A percentile compares a stretch with the other conserved stretches of the same genome.
These are phyloP conservation scores for Drosophila seclusa DNA, from an alignment of 2,888 invertebrate species.

Conservation along the genomic window DNA sequence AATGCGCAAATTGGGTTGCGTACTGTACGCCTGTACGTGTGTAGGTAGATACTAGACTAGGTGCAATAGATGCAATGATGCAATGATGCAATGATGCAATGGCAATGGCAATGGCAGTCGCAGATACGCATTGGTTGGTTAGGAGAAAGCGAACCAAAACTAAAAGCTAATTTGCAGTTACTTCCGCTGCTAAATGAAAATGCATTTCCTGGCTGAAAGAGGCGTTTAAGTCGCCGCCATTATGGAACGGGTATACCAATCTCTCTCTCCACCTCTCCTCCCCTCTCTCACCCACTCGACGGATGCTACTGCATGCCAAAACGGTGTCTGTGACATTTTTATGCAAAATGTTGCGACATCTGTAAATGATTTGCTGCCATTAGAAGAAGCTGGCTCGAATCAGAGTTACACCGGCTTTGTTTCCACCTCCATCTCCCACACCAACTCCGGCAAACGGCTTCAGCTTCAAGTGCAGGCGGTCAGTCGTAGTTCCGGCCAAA, in stretches of 20 bases:
- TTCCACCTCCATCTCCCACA: background rate
- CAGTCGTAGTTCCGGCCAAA: slow-evolving; percentile 61
- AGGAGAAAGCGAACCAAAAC: slow-evolving; percentile 74
- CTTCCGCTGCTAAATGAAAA: slow-evolving; percentile 84
- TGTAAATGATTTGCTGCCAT: slow-evolving; percentile 80
- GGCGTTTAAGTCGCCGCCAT: slow-evolving; percentile 57
- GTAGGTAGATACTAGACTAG: background rate
- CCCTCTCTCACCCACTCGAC: background rate
- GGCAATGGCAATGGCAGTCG: background rate
- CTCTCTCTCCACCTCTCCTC: background rate
- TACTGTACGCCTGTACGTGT: background rate
- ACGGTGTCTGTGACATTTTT: slow-evolving; percentile 66
- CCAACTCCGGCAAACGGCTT: background rate
- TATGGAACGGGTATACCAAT: slow-evolving; percentile 19
- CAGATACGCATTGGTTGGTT: slow-evolving; percentile 1
- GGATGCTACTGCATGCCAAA: background rate
- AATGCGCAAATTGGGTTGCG: slow-evolving; percentile 31
- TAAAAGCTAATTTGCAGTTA: slow-evolving; percentile 84
- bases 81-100: too few relatives aligned
- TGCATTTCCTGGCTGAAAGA: slow-evolving; percentile 83
- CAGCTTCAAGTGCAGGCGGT: background rate
- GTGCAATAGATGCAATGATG: slow-evolving; percentile 1
- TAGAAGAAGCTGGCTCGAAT: slow-evolving; percentile 44
- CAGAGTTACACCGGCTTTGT: slow-evolving; percentile 5
- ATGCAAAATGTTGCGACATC: slow-evolving; percentile 76